Percentiles rank a stretch among this genome's conserved stretches.
Conservation (phyloP, 2,797 vertebrate genomes). For the Helicolenus hilgendorfi region DNA sequence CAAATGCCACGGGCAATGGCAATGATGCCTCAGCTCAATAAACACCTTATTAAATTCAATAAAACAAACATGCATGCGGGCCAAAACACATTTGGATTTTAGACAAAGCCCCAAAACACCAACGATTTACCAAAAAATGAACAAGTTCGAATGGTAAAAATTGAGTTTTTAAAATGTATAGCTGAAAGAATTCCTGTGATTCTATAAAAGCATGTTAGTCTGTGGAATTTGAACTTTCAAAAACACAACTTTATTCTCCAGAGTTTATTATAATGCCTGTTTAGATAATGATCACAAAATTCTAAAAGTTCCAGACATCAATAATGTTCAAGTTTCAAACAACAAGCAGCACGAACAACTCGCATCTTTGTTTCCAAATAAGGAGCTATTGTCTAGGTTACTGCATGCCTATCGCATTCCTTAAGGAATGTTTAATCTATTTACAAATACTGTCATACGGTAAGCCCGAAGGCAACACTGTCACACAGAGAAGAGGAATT, state of each 20-base stretch:
- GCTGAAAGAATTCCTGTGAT: background rate
- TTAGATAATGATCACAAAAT: conserved; percentile 2
- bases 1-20: conserved; percentile 6
- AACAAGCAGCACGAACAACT: conserved; percentile 25
- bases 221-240: background rate
- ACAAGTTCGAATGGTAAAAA: background rate
- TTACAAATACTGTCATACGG: conserved; percentile 76
- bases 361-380: conserved; percentile 18
- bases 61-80: conserved; percentile 11
- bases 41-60: conserved; percentile 34
- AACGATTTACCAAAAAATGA: background rate
- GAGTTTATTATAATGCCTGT: conserved; percentile 10
- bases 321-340: conserved; percentile 34
- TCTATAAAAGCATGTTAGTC: background rate
- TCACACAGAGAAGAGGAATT: conserved; percentile 67
- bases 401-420: conserved; percentile 49
- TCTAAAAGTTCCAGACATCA: conserved; percentile 41
- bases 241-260: background rate
- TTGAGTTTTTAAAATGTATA: background rate
- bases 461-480: conserved; percentile 75
- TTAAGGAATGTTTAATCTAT: conserved; percentile 77
- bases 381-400: conserved; percentile 41
- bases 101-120: conserved; percentile 2
- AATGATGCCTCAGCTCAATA: conserved; percentile 13
- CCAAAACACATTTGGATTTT: conserved; percentile 24